Conservation (phyloP, 2,797 vertebrate genomes). For the Oreochromis grahami region DNA sequence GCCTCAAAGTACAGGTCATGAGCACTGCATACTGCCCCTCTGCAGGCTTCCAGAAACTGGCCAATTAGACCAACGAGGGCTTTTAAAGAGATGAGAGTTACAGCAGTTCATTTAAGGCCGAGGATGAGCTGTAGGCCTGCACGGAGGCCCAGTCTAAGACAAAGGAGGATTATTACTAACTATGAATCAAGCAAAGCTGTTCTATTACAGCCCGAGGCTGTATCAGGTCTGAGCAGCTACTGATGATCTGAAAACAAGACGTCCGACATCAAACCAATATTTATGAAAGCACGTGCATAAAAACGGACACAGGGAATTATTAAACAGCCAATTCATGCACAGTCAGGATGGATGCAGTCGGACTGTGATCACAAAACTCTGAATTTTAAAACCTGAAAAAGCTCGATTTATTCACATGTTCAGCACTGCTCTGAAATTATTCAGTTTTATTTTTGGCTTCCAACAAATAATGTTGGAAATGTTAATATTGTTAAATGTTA, state of each 20-base stretch:
- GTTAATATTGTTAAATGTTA: rapidly evolving
- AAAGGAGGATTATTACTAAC: neutral
- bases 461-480: no score
- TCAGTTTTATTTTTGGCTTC: no score
- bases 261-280: no score
- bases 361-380: neutral
- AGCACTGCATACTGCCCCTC: neutral
- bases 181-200: neutral
- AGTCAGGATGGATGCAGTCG: rapidly evolving
- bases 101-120: no score
- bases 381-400: neutral
- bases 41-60: neutral
- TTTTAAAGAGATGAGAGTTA: neutral
- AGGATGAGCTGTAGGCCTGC: neutral
- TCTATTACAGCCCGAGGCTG: neutral
- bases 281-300: neutral
- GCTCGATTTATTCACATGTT: no score
- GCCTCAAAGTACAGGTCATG: no score
- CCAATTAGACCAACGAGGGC: neutral
- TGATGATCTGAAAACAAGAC: rapidly evolving
- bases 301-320: neutral
- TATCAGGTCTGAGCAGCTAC: neutral
- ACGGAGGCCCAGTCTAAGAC: rapidly evolving
- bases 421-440: no score
- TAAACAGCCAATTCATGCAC: rapidly evolving